Evolutionary conservation across 1,140 invertebrate species (phyloP).

Genomic region (Drosophila erecta): DNA sequence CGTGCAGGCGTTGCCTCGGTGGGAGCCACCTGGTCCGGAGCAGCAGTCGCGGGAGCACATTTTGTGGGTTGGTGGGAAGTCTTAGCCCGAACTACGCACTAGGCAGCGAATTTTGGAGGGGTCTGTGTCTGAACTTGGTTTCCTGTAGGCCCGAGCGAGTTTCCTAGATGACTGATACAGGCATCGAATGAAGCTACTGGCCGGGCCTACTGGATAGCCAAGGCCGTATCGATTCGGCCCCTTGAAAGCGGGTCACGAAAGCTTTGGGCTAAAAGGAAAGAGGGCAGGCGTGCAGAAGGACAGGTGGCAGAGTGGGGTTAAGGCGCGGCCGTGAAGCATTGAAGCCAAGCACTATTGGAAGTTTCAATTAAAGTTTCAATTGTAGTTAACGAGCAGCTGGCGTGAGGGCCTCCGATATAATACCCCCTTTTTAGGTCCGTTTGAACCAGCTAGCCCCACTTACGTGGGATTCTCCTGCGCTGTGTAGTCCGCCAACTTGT

Average conservation of each 20-base stretch:
- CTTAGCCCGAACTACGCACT: slow-evolving; percentile 7
- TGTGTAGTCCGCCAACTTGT: slow-evolving; percentile 42
- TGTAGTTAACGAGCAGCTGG: slow-evolving; percentile 49
- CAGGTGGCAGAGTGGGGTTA: slow-evolving; percentile 2
- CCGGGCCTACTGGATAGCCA: slow-evolving; percentile 20
- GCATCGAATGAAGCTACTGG: not conserved
- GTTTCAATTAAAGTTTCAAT: slow-evolving; percentile 30
- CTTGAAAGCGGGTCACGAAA: slow-evolving; percentile 30
- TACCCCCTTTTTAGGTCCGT: not conserved
- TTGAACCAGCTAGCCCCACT: slow-evolving; percentile 22
- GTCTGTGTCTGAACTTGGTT: slow-evolving; percentile 4
- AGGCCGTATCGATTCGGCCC: slow-evolving; percentile 48
- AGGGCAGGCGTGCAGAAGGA: not conserved
- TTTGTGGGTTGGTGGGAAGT: slow-evolving; percentile 6
- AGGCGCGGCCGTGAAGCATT: slow-evolving; percentile 1
- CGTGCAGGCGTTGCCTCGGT: slow-evolving; percentile 45
- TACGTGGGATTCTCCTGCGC: slow-evolving; percentile 67
- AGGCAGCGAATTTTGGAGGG: slow-evolving; percentile 22
- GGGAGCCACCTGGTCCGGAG: slow-evolving; percentile 26
- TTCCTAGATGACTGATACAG: slow-evolving; percentile 6
- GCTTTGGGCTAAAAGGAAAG: not conserved
- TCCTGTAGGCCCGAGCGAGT: slow-evolving; percentile 13
- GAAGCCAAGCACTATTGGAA: slow-evolving; percentile 18
- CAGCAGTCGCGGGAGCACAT: slow-evolving; percentile 75
- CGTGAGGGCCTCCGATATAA: slow-evolving; percentile 23